Evolutionary conservation across 2,888 invertebrate genomes (phyloP).

Genomic region (Eupithecia vulgata): DNA sequence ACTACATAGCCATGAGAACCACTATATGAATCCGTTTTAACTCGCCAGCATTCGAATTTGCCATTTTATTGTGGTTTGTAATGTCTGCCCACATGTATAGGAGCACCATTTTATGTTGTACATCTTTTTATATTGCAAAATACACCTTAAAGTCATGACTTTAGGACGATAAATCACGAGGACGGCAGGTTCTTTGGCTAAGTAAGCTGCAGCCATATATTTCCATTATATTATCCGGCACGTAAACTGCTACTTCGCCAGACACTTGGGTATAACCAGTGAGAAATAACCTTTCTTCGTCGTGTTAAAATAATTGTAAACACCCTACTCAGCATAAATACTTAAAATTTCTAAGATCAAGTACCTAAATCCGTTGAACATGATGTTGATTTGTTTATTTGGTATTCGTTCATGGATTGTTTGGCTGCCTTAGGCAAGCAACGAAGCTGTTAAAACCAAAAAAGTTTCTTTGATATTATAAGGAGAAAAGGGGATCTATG

Average conservation of each 20-base stretch:
- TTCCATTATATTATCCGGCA: not conserved
- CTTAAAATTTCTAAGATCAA: not conserved
- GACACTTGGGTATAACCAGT: not conserved
- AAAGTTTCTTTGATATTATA: not conserved
- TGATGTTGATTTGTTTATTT: not conserved
- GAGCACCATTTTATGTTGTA: not conserved
- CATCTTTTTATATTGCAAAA: not conserved
- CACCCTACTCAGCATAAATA: not conserved
- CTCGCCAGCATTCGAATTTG: not conserved
- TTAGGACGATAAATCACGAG: not conserved
- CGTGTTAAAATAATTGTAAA: not conserved
- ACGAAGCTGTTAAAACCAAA: not conserved
- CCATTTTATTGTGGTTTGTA: not conserved
- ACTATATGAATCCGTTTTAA: not conserved
- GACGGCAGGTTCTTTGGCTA: not conserved
- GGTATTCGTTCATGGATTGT: not conserved
- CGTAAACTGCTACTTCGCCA: not conserved
- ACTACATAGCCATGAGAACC: not conserved
- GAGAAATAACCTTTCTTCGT: not conserved
- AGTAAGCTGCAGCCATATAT: not conserved
- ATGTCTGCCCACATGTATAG: not conserved
- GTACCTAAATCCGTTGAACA: not conserved
- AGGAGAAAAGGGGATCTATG: not conserved
- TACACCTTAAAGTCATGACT: not conserved
- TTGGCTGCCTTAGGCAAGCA: no score